A percentile compares a stretch with the other conserved stretches of the same genome.
phyloP scores from a whole-genome alignment of 2,888 invertebrate species.

The Malacosoma neustria region DNA sequence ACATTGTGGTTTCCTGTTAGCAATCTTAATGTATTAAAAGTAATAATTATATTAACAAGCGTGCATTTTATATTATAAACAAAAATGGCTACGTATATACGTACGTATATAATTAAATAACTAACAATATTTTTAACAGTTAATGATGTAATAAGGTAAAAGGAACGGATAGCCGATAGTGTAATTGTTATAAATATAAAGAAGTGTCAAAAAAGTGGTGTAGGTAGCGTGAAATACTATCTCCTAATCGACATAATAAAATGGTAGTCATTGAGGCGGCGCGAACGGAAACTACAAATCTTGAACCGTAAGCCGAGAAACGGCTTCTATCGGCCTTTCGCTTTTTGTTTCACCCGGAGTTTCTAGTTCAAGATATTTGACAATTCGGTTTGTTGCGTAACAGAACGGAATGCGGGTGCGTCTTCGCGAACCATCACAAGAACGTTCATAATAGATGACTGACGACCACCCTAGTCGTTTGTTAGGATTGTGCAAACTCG shows the following conservation, averaged over 20 bases:
- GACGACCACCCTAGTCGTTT: conserved; percentile 55
- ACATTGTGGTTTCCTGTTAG: conserved; percentile 55
- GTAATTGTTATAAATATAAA: conserved; percentile 62
- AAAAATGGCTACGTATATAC: no score
- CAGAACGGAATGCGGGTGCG: conserved; percentile 44
- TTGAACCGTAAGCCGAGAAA: conserved; percentile 54
- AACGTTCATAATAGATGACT: conserved; percentile 41
- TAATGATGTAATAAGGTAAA: no score
- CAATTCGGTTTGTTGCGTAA: conserved; percentile 43
- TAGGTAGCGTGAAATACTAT: conserved; percentile 70
- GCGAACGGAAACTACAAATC: conserved; percentile 71
- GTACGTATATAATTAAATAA: no score
- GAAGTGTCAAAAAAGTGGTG: conserved; percentile 68
- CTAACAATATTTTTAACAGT: not conserved
- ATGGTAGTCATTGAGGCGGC: conserved; percentile 70
- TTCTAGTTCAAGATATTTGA: conserved; percentile 30
- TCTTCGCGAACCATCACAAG: conserved; percentile 43
- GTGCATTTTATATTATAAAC: no score
- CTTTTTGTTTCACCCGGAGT: conserved; percentile 48
- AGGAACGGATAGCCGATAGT: conserved; percentile 56
- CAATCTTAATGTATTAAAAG: conserved; percentile 32
- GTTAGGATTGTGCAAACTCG: conserved; percentile 29
- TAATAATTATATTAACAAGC: conserved; percentile 14
- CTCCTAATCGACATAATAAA: conserved; percentile 65
- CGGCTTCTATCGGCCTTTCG: conserved; percentile 47